Evolutionary conservation across 2,888 invertebrate species (phyloP).

Genomic region (Volucella inflata): DNA sequence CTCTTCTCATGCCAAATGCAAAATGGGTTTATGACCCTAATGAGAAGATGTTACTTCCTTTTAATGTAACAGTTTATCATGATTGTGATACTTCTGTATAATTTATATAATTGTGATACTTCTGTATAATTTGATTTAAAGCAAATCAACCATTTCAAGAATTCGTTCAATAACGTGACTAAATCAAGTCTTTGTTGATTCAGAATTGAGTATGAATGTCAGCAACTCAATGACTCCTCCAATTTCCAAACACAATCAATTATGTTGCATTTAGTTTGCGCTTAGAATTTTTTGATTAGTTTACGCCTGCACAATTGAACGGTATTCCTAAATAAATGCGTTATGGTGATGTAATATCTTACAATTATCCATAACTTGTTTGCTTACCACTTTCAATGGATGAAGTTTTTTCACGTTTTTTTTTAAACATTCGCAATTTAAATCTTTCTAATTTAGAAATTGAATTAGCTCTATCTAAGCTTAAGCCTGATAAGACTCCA

Average conservation of each 20-base stretch:
- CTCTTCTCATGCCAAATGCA: not conserved
- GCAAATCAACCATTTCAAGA: not conserved
- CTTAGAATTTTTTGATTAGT: conserved; percentile 10
- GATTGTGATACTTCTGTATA: too few species aligned
- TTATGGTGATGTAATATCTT: not conserved
- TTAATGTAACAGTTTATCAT: conserved; percentile 11
- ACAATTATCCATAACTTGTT: conserved; percentile 1
- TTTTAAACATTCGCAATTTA: conserved; percentile 4
- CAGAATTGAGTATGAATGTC: not conserved
- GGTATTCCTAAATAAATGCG: conserved; percentile 15
- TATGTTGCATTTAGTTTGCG: too few species aligned
- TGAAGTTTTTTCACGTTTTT: too few species aligned
- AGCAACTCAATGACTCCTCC: not conserved
- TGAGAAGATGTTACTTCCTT: not conserved
- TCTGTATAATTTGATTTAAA: too few species aligned
- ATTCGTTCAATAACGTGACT: not conserved
- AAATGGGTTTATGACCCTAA: not conserved
- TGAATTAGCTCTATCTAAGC: not conserved
- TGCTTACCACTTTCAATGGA: too few species aligned
- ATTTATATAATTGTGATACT: too few species aligned
- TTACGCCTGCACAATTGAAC: conserved; percentile 8
- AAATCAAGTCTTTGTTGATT: not conserved
- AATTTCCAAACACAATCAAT: too few species aligned
- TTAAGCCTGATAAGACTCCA: not conserved
- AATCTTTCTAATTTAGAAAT: not conserved